Percentiles rank a stretch among this genome's conserved stretches.
phyloP scores from a whole-genome alignment of 2,113 vertebrate species.

The Oncorhynchus nerka region DNA sequence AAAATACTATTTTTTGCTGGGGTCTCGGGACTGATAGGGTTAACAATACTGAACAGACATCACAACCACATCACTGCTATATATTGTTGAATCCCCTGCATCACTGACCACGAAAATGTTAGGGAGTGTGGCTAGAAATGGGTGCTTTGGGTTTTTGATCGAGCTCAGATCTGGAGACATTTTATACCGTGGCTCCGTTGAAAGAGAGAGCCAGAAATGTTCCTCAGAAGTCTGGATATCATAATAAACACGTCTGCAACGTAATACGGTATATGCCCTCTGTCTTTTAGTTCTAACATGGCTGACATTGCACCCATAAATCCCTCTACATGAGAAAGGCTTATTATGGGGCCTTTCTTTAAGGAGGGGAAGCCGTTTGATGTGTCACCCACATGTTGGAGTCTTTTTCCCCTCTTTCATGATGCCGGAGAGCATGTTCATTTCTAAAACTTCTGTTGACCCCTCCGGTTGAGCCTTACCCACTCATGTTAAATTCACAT shows the following conservation, averaged over 20 bases:
- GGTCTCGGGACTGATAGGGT: no score
- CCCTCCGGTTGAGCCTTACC: neutral
- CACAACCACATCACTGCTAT: neutral
- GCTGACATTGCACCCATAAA: slow-evolving; percentile 54
- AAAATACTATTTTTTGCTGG: no score
- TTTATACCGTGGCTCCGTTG: slow-evolving; percentile 45
- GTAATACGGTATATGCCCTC: slow-evolving; percentile 31
- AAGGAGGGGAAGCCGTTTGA: slow-evolving; percentile 43
- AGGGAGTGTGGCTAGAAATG: slow-evolving; percentile 10
- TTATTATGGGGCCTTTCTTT: slow-evolving; percentile 47
- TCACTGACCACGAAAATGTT: slow-evolving; percentile 35
- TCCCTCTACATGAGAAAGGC: slow-evolving; percentile 46
- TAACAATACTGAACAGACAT: slow-evolving; percentile 9
- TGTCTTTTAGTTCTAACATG: slow-evolving; percentile 40
- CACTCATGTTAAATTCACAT: slow-evolving; percentile 23
- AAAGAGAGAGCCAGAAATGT: slow-evolving; percentile 30
- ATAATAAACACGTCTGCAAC: slow-evolving; percentile 43
- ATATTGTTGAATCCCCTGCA: neutral
- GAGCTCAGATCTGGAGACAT: slow-evolving; percentile 27
- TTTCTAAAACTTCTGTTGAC: slow-evolving; percentile 57
- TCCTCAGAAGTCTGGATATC: slow-evolving; percentile 39
- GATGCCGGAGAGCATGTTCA: slow-evolving; percentile 34
- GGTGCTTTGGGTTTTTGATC: slow-evolving; percentile 25
- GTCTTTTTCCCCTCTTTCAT: slow-evolving; percentile 37
- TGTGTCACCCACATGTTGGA: slow-evolving; percentile 52